Conservation (phyloP, 1,140 invertebrate species). For the Amphibalanus amphitrite region DNA sequence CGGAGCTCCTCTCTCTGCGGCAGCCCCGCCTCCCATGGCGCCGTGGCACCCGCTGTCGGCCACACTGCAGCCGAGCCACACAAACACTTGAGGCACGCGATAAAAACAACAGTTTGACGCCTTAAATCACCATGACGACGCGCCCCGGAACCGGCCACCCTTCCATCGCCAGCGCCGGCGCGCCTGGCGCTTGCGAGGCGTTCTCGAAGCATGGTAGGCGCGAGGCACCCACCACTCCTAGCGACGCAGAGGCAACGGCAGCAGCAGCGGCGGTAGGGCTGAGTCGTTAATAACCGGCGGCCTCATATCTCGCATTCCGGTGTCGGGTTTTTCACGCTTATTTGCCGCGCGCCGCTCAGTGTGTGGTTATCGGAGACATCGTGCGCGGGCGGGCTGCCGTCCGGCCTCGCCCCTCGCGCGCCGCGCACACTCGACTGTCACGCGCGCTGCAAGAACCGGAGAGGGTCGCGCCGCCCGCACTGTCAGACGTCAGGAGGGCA, state of each 20-base stretch:
- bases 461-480: not conserved
- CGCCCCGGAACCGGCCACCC: not conserved
- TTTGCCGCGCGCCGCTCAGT: not conserved
- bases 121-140: slow-evolving; percentile 1
- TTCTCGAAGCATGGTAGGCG: too few relatives aligned
- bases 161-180: too few relatives aligned
- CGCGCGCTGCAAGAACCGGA: not conserved
- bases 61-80: not conserved
- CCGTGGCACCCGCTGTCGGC: too few relatives aligned
- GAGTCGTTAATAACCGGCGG: not conserved
- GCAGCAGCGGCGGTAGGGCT: not conserved
- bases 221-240: too few relatives aligned
- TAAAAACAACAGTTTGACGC: not conserved
- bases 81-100: not conserved
- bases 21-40: too few relatives aligned
- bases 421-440: not conserved
- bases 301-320: not conserved
- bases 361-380: not conserved
- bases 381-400: too few relatives aligned
- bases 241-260: not conserved
- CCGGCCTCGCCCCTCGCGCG: too few relatives aligned
- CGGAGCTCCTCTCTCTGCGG: too few relatives aligned
- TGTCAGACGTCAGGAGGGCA: too few relatives aligned
- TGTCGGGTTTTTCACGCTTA: not conserved
- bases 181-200: too few relatives aligned